phyloP scores from a whole-genome alignment of 2,113 vertebrate genomes.

The Epinephelus cyanopodus region DNA sequence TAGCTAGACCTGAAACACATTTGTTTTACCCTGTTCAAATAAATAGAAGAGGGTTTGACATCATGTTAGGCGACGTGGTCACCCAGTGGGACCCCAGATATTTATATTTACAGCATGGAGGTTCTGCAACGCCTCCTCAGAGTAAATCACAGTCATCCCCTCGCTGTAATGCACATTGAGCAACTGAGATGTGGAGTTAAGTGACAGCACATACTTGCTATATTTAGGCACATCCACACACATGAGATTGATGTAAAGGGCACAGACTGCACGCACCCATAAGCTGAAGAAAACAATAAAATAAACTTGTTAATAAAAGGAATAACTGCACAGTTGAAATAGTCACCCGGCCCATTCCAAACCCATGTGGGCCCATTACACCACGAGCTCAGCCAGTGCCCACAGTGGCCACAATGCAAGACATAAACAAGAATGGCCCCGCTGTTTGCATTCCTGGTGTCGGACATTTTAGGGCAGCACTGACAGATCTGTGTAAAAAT shows the following conservation, averaged over 20 bases:
- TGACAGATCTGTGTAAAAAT: constrained; percentile 76
- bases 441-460: constrained; percentile 80
- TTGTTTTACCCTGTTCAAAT: constrained; percentile 41
- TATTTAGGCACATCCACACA: constrained; percentile 14
- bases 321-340: constrained; percentile 37
- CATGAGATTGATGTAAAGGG: not conserved
- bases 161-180: not conserved
- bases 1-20: constrained; percentile 18
- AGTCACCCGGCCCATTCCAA: constrained; percentile 22
- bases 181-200: constrained; percentile 6
- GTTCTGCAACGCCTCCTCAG: constrained; percentile 35
- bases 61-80: constrained; percentile 45
- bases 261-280: not conserved
- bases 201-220: constrained; percentile 5
- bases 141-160: constrained; percentile 26
- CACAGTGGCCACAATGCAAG: constrained; percentile 77
- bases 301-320: constrained; percentile 41
- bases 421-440: constrained; percentile 78
- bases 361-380: constrained; percentile 62
- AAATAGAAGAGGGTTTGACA: constrained; percentile 48
- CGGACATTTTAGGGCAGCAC: constrained; percentile 74
- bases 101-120: constrained; percentile 47
- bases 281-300: not conserved
- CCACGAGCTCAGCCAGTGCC: constrained; percentile 63
- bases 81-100: constrained; percentile 29